phyloP scores from a whole-genome alignment of 2,888 invertebrate species.

The Thereva unica region DNA sequence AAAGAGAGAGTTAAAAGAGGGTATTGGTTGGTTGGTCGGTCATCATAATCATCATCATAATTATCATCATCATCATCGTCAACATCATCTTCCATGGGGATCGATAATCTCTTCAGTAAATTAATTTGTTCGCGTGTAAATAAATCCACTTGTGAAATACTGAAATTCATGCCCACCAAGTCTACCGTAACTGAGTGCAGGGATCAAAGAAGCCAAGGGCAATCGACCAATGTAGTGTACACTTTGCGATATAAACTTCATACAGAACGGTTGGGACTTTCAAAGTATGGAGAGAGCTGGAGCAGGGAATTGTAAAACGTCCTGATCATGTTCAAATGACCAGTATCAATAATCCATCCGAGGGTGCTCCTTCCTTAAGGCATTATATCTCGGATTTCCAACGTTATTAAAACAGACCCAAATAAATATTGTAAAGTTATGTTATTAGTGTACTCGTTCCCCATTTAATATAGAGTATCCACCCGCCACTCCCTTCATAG shows the following conservation, averaged over 20 bases:
- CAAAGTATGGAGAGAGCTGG: conserved; percentile 1
- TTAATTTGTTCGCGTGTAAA: conserved; percentile 30
- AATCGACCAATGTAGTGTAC: not conserved
- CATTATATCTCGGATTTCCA: conserved; percentile 38
- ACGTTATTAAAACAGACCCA: conserved; percentile 39
- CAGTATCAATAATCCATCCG: conserved; percentile 33
- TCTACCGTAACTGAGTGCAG: not conserved
- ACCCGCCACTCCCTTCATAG: too few relatives aligned
- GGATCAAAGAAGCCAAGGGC: conserved; percentile 27
- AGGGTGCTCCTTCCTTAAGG: conserved; percentile 21
- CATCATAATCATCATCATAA: conserved; percentile 1
- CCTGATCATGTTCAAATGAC: conserved; percentile 34
- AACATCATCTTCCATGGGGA: not conserved
- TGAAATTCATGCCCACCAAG: conserved; percentile 1
- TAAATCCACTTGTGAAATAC: conserved; percentile 17
- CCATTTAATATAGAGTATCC: too few relatives aligned
- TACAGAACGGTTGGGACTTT: too few relatives aligned
- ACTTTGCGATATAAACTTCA: too few relatives aligned
- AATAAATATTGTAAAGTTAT: conserved; percentile 39
- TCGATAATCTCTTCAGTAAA: conserved; percentile 29
- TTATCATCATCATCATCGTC: too few relatives aligned
- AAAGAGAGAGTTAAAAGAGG: too few relatives aligned
- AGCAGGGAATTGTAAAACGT: conserved; percentile 16
- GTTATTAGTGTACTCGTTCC: conserved; percentile 27
- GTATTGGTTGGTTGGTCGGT: not conserved